Percentiles rank a stretch among this genome's conserved stretches.
Evolutionary conservation across 92 coral and sea anemone species (phyloP).

Genomic region (Palythoa heliodiscus): DNA sequence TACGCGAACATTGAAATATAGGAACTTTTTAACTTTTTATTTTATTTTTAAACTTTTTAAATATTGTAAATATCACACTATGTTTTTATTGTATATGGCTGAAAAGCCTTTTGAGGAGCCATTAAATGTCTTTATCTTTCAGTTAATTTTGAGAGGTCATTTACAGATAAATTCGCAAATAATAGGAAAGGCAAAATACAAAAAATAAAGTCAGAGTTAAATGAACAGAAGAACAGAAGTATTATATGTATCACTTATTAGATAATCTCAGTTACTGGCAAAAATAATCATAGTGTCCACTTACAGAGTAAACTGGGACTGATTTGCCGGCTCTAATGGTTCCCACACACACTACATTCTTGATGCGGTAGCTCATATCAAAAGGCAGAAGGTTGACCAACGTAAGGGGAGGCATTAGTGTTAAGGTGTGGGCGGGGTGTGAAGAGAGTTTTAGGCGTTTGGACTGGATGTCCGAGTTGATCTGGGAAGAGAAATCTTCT

Average conservation of each 20-base stretch:
- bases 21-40: too few species aligned
- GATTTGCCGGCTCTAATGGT: conserved; percentile 91
- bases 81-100: too few species aligned
- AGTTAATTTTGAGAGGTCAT: too few species aligned
- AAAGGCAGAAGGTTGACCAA: conserved; percentile 91
- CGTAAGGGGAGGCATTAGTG: conserved; percentile 87
- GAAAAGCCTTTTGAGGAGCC: too few species aligned
- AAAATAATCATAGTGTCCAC: background rate
- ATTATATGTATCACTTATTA: background rate
- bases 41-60: too few species aligned
- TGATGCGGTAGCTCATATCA: conserved; percentile 83
- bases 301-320: conserved; percentile 88
- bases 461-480: conserved; percentile 47
- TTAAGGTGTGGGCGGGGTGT: conserved; percentile 94
- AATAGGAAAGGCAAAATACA: too few species aligned
- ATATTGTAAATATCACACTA: too few species aligned
- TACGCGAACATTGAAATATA: too few species aligned
- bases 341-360: conserved; percentile 67
- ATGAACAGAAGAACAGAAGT: background rate
- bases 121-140: too few species aligned
- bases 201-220: too few species aligned
- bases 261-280: background rate
- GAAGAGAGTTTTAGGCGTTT: conserved; percentile 44
- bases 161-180: too few species aligned
- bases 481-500: conserved; percentile 62